These are phyloP conservation scores for Carlito syrichta DNA, from an alignment of 2,113 vertebrate species.

Conservation along the genomic window DNA sequence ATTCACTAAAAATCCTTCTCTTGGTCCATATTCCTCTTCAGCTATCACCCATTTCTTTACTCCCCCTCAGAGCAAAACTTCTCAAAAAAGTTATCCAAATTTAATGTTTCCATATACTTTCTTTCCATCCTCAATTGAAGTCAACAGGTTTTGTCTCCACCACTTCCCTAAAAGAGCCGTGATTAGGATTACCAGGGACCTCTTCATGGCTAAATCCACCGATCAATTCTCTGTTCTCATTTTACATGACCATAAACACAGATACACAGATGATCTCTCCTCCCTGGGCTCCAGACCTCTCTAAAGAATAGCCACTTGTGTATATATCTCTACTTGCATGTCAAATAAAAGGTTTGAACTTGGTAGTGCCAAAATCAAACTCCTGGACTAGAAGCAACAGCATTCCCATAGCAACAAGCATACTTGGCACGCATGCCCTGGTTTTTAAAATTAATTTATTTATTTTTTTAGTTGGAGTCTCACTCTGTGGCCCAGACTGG, in stretches of 20 bases:
- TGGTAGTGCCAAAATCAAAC: not conserved
- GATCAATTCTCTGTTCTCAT: not conserved
- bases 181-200: not conserved
- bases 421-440: not conserved
- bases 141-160: not conserved
- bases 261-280: too few relatives aligned
- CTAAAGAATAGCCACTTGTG: not conserved
- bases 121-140: not conserved
- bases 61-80: not conserved
- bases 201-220: not conserved
- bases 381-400: not conserved
- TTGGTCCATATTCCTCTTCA: not conserved
- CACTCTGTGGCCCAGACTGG: too few relatives aligned
- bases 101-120: not conserved
- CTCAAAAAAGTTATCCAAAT: not conserved
- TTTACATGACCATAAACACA: not conserved
- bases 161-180: not conserved
- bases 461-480: too few relatives aligned
- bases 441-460: too few relatives aligned
- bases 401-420: not conserved
- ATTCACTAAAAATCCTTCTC: not conserved
- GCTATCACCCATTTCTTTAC: not conserved
- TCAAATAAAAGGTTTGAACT: not conserved
- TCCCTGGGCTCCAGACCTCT: not conserved
- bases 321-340: not conserved